A percentile compares a stretch with the other conserved stretches of the same genome.
Evolutionary conservation across 2,888 invertebrate species (phyloP).

Genomic region (Melangyna quadrimaculata): DNA sequence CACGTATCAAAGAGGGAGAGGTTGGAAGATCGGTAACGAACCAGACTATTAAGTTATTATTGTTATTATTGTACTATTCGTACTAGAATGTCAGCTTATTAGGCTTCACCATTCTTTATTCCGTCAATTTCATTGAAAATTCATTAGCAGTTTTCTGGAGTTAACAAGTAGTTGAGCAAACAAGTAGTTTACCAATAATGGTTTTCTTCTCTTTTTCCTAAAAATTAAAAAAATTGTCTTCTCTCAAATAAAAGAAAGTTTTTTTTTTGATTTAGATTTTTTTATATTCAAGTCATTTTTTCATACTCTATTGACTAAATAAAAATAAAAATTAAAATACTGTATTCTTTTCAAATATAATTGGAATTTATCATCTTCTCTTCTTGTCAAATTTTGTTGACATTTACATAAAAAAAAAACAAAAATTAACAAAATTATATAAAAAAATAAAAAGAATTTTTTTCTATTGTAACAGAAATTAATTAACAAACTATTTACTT

Average conservation of each 20-base stretch:
- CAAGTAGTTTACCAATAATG: too few relatives aligned
- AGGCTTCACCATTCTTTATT: too few relatives aligned
- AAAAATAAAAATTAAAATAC: constrained; percentile 72
- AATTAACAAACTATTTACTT: constrained; percentile 10
- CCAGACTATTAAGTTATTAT: too few relatives aligned
- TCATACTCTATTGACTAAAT: constrained; percentile 70
- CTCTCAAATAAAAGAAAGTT: background rate
- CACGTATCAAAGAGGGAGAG: too few relatives aligned
- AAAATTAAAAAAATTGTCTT: background rate
- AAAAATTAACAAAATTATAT: constrained; percentile 36
- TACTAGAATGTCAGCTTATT: too few relatives aligned
- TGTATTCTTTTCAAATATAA: constrained; percentile 68
- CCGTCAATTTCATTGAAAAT: too few relatives aligned
- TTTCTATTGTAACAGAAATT: constrained; percentile 32
- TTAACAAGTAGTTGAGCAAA: too few relatives aligned
- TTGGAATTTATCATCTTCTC: constrained; percentile 65
- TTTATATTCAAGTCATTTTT: constrained; percentile 65
- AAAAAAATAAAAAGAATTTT: background rate
- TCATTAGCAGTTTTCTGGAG: too few relatives aligned
- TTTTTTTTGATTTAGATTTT: constrained; percentile 40
- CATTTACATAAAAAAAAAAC: constrained; percentile 58
- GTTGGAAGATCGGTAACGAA: too few relatives aligned
- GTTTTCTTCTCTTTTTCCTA: too few relatives aligned
- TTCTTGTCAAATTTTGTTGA: constrained; percentile 40
- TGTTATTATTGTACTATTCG: too few relatives aligned